Conservation (phyloP, 2,888 invertebrate genomes). For the Xestia rhomboidea region DNA sequence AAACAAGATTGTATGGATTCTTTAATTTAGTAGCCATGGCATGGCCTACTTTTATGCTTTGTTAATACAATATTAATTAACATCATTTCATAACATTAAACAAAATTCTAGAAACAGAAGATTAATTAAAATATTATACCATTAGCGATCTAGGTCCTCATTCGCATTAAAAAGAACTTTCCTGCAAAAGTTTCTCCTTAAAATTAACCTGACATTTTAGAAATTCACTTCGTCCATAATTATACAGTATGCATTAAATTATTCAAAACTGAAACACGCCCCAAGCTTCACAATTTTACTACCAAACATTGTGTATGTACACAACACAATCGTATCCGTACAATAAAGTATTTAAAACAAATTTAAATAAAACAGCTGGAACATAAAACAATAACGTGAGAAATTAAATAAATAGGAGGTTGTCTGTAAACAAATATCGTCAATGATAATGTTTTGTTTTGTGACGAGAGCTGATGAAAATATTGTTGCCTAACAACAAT, state of each 20-base stretch:
- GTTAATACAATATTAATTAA: not conserved
- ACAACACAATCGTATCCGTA: not conserved
- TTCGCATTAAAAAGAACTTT: not conserved
- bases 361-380: constrained; percentile 47
- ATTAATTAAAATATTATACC: not conserved
- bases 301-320: constrained; percentile 21
- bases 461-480: not conserved
- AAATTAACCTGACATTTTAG: not conserved
- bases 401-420: constrained; percentile 36
- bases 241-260: constrained; percentile 12
- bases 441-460: constrained; percentile 20
- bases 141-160: not conserved
- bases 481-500: constrained; percentile 2
- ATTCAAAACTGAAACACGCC: constrained; percentile 34
- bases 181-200: not conserved
- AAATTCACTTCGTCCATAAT: not conserved
- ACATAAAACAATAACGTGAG: constrained; percentile 24
- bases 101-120: not conserved
- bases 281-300: constrained; percentile 28
- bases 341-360: constrained; percentile 39
- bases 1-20: constrained; percentile 9
- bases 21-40: constrained; percentile 5
- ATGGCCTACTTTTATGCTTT: not conserved
- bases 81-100: not conserved
- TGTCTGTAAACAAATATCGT: constrained; percentile 1